Percentiles rank a stretch among this genome's conserved stretches.
phyloP scores from a whole-genome alignment of 2,797 vertebrate species.

The Tamandua tetradactyla region DNA sequence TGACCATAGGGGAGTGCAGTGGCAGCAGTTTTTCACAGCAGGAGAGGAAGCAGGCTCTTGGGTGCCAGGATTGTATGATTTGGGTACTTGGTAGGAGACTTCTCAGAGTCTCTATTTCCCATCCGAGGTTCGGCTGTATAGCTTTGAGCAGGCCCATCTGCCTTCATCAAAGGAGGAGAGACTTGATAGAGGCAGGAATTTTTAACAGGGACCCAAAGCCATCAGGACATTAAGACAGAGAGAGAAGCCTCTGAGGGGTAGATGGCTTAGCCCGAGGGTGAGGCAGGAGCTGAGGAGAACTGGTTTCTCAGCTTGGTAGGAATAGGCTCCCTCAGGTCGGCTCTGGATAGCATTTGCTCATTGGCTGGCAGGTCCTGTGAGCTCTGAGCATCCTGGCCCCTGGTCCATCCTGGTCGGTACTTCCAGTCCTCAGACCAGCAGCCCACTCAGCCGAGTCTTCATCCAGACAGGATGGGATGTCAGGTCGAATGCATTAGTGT shows the following conservation, averaged over 20 bases:
- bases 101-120: neutral
- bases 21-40: constrained; percentile 77
- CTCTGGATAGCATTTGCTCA: constrained; percentile 88
- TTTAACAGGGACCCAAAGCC: neutral
- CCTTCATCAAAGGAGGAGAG: neutral
- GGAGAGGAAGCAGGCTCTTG: constrained; percentile 87
- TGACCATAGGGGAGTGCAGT: neutral
- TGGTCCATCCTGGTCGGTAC: neutral
- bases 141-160: neutral
- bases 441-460: constrained; percentile 11
- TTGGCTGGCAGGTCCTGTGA: constrained; percentile 82
- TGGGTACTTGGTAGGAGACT: neutral
- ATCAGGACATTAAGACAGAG: neutral
- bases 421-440: neutral
- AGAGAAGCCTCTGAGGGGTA: neutral
- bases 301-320: neutral
- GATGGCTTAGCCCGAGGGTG: neutral
- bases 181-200: fast-evolving
- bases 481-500: constrained; percentile 57
- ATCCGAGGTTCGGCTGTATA: neutral
- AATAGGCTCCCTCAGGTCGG: neutral
- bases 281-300: neutral
- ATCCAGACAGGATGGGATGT: constrained; percentile 47
- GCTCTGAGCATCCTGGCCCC: neutral
- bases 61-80: constrained; percentile 56